Percentiles rank a stretch among this genome's conserved stretches.
These are phyloP conservation scores for Caenorhabditis panamensis DNA, from an alignment of 2,888 invertebrate genomes.

Conservation along the genomic window DNA sequence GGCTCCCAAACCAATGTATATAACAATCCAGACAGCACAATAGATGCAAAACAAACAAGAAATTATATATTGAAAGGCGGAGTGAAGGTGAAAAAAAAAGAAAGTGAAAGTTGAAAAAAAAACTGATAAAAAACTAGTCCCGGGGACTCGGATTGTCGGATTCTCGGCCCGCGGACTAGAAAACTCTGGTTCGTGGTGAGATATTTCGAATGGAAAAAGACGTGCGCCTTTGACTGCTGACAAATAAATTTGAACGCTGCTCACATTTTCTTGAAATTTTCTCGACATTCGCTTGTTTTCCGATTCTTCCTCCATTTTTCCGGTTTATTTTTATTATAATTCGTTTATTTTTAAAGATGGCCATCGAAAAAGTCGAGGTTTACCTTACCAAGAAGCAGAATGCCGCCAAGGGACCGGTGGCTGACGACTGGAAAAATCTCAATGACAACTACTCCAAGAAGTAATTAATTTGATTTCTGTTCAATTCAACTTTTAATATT, in stretches of 20 bases:
- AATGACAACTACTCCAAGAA: constrained; percentile 76
- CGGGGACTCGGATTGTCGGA: constrained; percentile 10
- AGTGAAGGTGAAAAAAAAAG: not conserved
- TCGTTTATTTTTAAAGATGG: constrained; percentile 26
- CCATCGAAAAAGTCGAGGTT: constrained; percentile 72
- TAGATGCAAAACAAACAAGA: too few relatives aligned
- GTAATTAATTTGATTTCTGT: constrained; percentile 62
- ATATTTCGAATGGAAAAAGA: constrained; percentile 10
- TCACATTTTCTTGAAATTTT: not conserved
- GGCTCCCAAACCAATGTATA: too few relatives aligned
- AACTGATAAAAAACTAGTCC: constrained; percentile 6
- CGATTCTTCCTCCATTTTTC: not conserved
- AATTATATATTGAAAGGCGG: not conserved
- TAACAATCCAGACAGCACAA: too few relatives aligned
- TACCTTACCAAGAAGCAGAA: constrained; percentile 74
- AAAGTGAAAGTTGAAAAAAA: not conserved
- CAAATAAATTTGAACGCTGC: not conserved
- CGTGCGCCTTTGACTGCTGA: constrained; percentile 55
- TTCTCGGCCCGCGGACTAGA: constrained; percentile 33
- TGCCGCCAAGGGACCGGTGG: constrained; percentile 69
- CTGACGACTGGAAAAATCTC: constrained; percentile 76
- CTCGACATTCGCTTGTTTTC: not conserved
- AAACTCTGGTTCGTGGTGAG: constrained; percentile 26
- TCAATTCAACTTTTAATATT: constrained; percentile 1
- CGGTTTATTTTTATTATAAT: not conserved